phyloP scores from a whole-genome alignment of 2,113 vertebrate genomes.

The Scomber japonicus region DNA sequence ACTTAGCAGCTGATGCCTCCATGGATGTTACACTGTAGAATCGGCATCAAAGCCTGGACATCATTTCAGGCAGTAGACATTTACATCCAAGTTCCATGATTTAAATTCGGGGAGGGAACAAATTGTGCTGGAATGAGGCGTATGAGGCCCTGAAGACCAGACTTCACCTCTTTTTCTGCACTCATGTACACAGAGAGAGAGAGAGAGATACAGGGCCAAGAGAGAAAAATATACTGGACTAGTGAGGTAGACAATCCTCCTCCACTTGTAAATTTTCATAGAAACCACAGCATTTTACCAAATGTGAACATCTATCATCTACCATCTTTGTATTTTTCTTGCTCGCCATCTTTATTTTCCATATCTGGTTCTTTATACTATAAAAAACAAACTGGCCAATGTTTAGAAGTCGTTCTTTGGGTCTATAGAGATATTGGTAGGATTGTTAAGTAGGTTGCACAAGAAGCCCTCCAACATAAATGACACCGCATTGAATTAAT shows the following conservation, averaged over 20 bases:
- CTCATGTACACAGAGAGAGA: not conserved
- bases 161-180: conserved; percentile 30
- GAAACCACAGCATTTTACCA: conserved; percentile 51
- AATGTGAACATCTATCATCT: conserved; percentile 29
- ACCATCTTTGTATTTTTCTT: conserved; percentile 16
- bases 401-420: conserved; percentile 1
- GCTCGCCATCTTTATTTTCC: conserved; percentile 23
- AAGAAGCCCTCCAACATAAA: not conserved
- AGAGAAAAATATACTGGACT: conserved; percentile 29
- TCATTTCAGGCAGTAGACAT: conserved; percentile 41
- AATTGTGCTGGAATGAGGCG: conserved; percentile 29
- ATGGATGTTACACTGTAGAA: conserved; percentile 1
- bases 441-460: too few species aligned
- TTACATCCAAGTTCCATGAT: conserved; percentile 48
- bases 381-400: not conserved
- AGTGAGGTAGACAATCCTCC: conserved; percentile 23
- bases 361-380: conserved; percentile 8
- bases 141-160: conserved; percentile 39
- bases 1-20: not conserved
- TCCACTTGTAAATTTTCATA: conserved; percentile 36
- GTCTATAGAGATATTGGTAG: too few species aligned
- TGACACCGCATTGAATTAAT: not conserved
- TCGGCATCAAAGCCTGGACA: conserved; percentile 20
- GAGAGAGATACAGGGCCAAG: conserved; percentile 5
- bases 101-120: conserved; percentile 27